Evolutionary conservation across 1,140 invertebrate genomes (phyloP), one percentile per base, ranked within the genome.

Genomic region (Caenorhabditis brenneri): DNA sequence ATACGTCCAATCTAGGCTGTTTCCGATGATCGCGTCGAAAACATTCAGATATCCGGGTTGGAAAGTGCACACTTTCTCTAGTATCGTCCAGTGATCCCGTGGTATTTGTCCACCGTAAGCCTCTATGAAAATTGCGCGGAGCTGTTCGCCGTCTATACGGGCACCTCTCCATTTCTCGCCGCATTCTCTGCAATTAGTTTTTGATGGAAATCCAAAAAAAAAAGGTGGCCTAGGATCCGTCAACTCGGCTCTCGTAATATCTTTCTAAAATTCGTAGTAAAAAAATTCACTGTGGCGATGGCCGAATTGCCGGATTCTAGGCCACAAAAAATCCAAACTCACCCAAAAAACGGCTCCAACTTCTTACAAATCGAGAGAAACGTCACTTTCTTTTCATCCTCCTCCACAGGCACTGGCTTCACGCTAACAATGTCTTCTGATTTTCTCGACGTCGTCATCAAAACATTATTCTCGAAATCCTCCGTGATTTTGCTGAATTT

Each of bases 21-120:
- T 65, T 33, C 58, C 58, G 19, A 65, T 65, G 58, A 65, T 15
- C 2, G n/a, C 58, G 36, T 65, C 58, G 16, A 65, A 65, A 65
- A 65, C 58, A 19, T 65, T 10, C 3, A 65, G 19, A 33, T 33
- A 65, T 65, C 58, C 58, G 16, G 31, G 31, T 33, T 65, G 29
- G 16, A 65, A 65, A 0, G 29, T 16, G 31, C 58, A 65, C 10
- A 65, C 58, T 33, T 33, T 19, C 19, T 65, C 58, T 15, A 65
- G 29, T n/a, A 65, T 65, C 6, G 4, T 16, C 31, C 31, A 33
- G 58, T 65, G 58, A 65, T 33, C 29, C 2, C 9, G 2, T 2
- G 58, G 58, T 33, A 65, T 65, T 12, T 9, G 3, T 33, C 58
- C 58, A 19, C 31, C 16, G 16, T 65, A 65, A 2, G 58, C 31